Evolutionary conservation across 2,888 invertebrate genomes (phyloP), one percentile per base, ranked within the genome.

Genomic region (Volucella inflata): DNA sequence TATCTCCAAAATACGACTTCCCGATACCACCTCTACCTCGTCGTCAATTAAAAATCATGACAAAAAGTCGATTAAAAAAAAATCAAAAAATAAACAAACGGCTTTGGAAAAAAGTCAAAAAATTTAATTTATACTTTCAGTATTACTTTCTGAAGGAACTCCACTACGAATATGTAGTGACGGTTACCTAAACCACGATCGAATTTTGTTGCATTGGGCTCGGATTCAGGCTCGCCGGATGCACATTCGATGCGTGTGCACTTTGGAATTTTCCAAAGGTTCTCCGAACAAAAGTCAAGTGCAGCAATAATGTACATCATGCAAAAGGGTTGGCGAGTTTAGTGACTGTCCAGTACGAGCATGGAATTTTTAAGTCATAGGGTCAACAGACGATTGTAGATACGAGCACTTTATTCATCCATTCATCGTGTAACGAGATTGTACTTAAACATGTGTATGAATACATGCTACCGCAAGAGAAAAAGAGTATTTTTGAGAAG

Each of bases 41-140:
- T 40, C 44, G 80, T 70, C 80, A 80, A 85, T 85, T 85, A 85
- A 85, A 85, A 85, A 76, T 76, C 80, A 85, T 76, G 80, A 76
- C 84, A 78, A 79, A 84, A 84, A 84, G 72, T 84, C 79, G 55
- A 75, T 83, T 74, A 44, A 42, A 9, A 68, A 68, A 53, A 60
- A 17, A 65, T 40, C 53, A 60, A 21, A 53, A 62, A 38, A 51
- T 68, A 57, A 74, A 55, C 12, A 62, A 80, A 51, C 4, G 38
- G 55, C 70, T 67, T 53, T 30, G 42, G 46, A 83, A 64, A 46
- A 38, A 65, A 44, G 16, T 46, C 48, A 51, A 46, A 53, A 79
- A 79, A 55, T 70, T 84, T 84, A 75, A 79, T 84, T 84, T 84
- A 84, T 84, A 71, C 74, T 75, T 51, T 75, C 75, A 75, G 74